Conservation (phyloP, 1,140 invertebrate genomes). For the Odontomachus brunneus region DNA sequence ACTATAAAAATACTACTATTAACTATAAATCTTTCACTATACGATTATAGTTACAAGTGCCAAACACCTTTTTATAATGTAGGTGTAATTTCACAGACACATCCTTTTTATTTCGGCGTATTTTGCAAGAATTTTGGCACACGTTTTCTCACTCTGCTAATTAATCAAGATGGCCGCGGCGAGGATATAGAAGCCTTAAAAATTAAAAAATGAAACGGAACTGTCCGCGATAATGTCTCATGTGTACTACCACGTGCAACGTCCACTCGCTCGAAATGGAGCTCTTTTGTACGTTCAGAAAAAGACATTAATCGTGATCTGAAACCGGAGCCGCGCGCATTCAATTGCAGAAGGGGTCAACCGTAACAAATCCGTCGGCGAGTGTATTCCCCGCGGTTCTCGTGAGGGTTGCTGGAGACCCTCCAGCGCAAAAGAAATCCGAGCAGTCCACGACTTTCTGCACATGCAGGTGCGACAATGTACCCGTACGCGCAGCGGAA, state of each 20-base stretch:
- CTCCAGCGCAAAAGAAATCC: conserved; percentile 45
- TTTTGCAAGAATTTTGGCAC: too few relatives aligned
- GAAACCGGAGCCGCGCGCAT: conserved; percentile 67
- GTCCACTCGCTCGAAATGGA: conserved; percentile 23
- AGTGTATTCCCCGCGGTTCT: not conserved
- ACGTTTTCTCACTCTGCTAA: too few relatives aligned
- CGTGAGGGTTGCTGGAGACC: not conserved
- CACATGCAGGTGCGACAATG: conserved; percentile 66
- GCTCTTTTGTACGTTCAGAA: conserved; percentile 52
- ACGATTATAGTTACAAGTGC: too few relatives aligned
- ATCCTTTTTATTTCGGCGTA: too few relatives aligned
- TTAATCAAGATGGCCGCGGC: too few relatives aligned
- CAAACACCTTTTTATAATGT: too few relatives aligned
- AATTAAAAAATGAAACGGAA: too few relatives aligned
- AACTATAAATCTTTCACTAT: too few relatives aligned
- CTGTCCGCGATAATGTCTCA: not conserved
- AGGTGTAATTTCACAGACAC: too few relatives aligned
- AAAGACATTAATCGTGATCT: conserved; percentile 57
- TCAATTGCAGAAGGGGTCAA: conserved; percentile 60
- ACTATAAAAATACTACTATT: too few relatives aligned
- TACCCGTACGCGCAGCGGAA: conserved; percentile 30
- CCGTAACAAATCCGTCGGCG: conserved; percentile 18
- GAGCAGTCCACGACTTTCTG: conserved; percentile 42
- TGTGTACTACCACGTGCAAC: conserved; percentile 16
- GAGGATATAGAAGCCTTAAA: too few relatives aligned